phyloP scores from a whole-genome alignment of 2,888 invertebrate species.

The Elmis aenea region DNA sequence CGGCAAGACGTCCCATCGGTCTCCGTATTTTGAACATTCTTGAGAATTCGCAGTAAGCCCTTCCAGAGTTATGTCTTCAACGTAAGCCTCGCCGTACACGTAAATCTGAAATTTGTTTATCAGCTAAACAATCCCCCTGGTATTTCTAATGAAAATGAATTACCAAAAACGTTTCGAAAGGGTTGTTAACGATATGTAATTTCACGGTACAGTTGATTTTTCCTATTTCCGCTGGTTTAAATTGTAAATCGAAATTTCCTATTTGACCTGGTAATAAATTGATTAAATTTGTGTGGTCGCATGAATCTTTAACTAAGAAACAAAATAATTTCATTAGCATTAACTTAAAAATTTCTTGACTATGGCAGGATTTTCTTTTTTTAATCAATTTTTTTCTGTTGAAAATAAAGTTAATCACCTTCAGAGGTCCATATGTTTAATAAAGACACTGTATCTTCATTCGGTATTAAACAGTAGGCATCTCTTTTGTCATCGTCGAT shows the following conservation, averaged over 20 bases:
- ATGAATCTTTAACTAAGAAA: conserved; percentile 13
- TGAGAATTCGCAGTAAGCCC: conserved; percentile 23
- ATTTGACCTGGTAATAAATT: conserved; percentile 33
- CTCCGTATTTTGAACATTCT: neutral
- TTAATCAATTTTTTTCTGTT: too few species aligned
- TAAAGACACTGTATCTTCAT: conserved; percentile 6
- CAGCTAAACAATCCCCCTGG: too few species aligned
- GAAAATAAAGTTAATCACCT: conserved; percentile 4
- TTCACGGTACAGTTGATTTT: conserved; percentile 37
- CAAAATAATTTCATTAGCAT: too few species aligned
- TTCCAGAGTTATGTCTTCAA: conserved; percentile 48
- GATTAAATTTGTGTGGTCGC: conserved; percentile 28
- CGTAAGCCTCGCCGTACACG: conserved; percentile 47
- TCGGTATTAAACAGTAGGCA: conserved; percentile 18
- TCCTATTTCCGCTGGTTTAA: conserved; percentile 34
- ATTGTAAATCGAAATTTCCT: conserved; percentile 37
- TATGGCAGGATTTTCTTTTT: too few species aligned
- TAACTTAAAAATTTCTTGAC: too few species aligned
- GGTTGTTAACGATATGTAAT: conserved; percentile 51
- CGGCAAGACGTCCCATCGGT: conserved; percentile 4
- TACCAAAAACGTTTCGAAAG: conserved; percentile 51
- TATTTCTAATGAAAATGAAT: too few species aligned
- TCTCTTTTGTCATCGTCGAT: conserved; percentile 33
- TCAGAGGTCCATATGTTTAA: conserved; percentile 8
- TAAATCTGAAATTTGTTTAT: conserved; percentile 44